Conservation (phyloP, 2,797 vertebrate genomes). For the Chrysocyon brachyurus region DNA sequence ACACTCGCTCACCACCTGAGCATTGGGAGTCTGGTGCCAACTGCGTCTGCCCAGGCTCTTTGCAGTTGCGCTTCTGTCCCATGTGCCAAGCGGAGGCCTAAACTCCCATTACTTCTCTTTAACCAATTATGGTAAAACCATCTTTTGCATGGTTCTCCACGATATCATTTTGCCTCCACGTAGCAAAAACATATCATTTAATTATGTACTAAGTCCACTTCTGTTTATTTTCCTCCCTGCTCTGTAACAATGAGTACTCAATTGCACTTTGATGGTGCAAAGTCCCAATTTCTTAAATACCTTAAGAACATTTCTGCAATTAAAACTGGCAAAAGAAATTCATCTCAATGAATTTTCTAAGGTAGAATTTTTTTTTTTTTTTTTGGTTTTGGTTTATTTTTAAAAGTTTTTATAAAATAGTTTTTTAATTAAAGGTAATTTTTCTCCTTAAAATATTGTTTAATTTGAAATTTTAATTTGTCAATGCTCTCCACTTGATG, state of each 20-base stretch:
- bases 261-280: neutral
- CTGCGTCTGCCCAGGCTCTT: neutral
- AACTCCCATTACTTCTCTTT: neutral
- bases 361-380: neutral
- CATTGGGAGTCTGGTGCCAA: fast-evolving
- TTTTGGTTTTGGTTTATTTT: neutral
- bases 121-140: neutral
- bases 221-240: neutral
- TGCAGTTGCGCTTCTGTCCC: fast-evolving
- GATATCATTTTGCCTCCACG: neutral
- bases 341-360: neutral
- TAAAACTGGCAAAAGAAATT: neutral
- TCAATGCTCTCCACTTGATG: neutral
- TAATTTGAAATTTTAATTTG: slow-evolving; percentile 15
- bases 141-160: neutral
- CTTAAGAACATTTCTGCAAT: neutral
- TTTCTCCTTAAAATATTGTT: neutral
- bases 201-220: neutral
- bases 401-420: neutral
- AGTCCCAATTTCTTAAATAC: neutral
- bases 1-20: neutral
- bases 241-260: neutral
- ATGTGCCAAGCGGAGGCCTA: neutral
- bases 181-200: neutral
- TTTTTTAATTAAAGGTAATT: neutral